Base-by-base conservation (phyloP, 2,888 invertebrate genomes). In the Drosophila crucigera region DNA sequence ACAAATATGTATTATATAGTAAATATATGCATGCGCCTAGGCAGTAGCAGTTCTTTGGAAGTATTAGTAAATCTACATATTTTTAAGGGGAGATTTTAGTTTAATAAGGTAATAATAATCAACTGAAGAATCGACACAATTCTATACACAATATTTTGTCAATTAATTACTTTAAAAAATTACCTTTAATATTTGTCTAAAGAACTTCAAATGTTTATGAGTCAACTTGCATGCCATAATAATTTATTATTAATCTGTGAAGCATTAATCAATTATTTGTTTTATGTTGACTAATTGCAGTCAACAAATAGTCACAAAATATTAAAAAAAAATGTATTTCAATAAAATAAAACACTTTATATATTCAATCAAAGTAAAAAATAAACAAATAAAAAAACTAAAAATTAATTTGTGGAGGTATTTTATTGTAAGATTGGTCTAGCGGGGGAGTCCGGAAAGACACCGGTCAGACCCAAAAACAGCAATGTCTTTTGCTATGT, bases 361-460 rank as follows among this genome's bases (percentile, higher is more conserved):
- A 10, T 39, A 39, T 39, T 39, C 14, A 35, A 14, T 16, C 0
- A 2, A 14, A 5, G 14, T 16, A 16, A 35, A 14, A 35, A 16
- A 14, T 16, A 16, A 35, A 14, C 16, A 16, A 14, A 16, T 0
- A 5, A 16, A 14, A 5, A 16, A 2, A 35, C 9, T 5, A 1
- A 2, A 35, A 11, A 16, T 0, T 0, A 35, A 16, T 0, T 35
- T 16, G 2, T 5, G 16, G 14, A 35, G 5, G 35, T 5, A 5
- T 35, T 35, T 35, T 0, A 35, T 35, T 35, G 35, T 14, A 5
- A 35, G 4, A 5, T 35, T 14, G 35, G 35, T 35, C 4, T 0
- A 35, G 11, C 35, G 35, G 1, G 14, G 14, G 35, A 35, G 14
- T 14, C 14, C 14, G 14, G 35, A 14, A 35, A 35, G 35, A 14